Conservation (phyloP, 2,888 invertebrate species). For the Entomobrya proxima region DNA sequence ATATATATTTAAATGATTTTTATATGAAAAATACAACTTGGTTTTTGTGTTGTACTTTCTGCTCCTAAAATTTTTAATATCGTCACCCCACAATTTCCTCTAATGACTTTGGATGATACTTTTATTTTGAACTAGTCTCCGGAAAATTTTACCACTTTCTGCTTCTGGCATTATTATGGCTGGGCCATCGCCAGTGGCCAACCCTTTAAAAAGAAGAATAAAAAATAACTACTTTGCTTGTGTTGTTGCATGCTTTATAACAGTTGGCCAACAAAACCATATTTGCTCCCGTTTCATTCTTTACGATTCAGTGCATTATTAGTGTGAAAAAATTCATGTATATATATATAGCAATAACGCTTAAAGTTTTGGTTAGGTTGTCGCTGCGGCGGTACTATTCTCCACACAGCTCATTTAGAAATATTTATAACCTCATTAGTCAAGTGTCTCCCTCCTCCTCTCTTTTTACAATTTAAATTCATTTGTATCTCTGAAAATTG, state of each 20-base stretch:
- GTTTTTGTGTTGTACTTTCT: no score
- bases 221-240: not conserved
- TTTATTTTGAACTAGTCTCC: conserved; percentile 34
- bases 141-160: conserved; percentile 38
- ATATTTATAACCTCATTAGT: conserved; percentile 75
- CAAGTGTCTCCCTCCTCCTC: conserved; percentile 72
- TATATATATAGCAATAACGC: conserved; percentile 17
- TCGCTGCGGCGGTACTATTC: conserved; percentile 44
- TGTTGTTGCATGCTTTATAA: not conserved
- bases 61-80: not conserved
- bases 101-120: conserved; percentile 44
- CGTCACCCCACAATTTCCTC: conserved; percentile 1
- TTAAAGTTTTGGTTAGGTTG: conserved; percentile 32
- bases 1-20: not conserved
- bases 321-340: conserved; percentile 25
- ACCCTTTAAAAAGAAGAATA: conserved; percentile 40
- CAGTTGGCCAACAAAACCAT: not conserved
- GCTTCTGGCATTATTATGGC: conserved; percentile 54
- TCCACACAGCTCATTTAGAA: conserved; percentile 70
- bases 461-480: conserved; percentile 70
- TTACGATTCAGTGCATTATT: not conserved
- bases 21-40: no score
- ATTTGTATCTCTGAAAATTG: conserved; percentile 68
- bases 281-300: conserved; percentile 18
- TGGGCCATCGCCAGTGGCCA: conserved; percentile 62